Evolutionary conservation across 2,113 vertebrate genomes (phyloP), one percentile per base, ranked within the genome.

Genomic region (Cottus gobio): DNA sequence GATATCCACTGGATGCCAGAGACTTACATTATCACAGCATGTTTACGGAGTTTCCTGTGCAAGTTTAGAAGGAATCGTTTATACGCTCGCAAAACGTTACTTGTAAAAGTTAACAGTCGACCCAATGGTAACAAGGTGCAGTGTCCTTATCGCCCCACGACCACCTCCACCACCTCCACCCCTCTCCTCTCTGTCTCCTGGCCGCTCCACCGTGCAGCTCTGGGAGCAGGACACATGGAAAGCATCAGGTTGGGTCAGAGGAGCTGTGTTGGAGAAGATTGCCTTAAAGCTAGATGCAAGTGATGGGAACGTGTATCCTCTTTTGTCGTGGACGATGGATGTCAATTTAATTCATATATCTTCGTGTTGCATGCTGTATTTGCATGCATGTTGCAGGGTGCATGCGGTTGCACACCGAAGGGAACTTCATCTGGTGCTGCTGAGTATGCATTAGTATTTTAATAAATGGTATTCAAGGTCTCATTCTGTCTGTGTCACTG

Each of bases 91-190:
- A 95, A 95, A 95, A 94, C 87, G 90, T 91, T 79, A 89, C 92
- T 92, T 86, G 93, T 96, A 92, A 95, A 95, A 94, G 18, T 93
- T 93, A 94, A 95, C 92, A 88, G 93, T 93, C 89, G 92, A 93
- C 92, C 92, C 93, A 89, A 85, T 90, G 90, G 92, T 93, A 94
- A 93, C 88, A 92, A 91, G 91, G 91, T 92, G 87, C 90, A 90
- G 90, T 89, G 89, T 85, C 89, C 87, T 89, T 85, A 79, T 86
- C 62, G 76, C 72, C 67, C 46, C 20, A 13, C 11, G 28, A 9
- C 79, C 70, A 71, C 36, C 56, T 69, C 42, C 56, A 18, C 22
- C 78, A 18, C 50, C 61, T 12, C 50, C 68, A 3, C 36, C 65
- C 64, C 71, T 77, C 80, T 82, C 73, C 52, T 28, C 56, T 57